Conservation (phyloP, 2,888 invertebrate species). For the Ceriagrion tenellum region DNA sequence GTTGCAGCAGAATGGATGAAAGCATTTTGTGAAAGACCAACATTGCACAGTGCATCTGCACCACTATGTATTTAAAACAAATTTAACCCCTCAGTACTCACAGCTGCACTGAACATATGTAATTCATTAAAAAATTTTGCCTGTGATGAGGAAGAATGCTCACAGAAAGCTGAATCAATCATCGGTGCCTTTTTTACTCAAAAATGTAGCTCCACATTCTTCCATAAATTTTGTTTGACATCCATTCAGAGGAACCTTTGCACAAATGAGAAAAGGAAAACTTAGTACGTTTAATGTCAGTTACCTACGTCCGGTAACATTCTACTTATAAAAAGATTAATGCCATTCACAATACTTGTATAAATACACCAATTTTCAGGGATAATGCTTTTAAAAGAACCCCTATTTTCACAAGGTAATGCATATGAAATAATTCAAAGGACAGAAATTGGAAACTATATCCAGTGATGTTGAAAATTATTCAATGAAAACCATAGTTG, state of each 20-base stretch:
- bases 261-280: not conserved
- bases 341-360: not conserved
- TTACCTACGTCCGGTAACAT: not conserved
- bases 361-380: too few species aligned
- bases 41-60: slow-evolving; percentile 23
- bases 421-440: not conserved
- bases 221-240: not conserved
- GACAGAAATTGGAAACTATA: not conserved
- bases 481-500: not conserved
- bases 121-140: slow-evolving; percentile 17
- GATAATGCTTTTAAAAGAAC: too few species aligned
- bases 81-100: not conserved
- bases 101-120: slow-evolving; percentile 26
- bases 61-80: slow-evolving; percentile 26
- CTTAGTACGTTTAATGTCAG: not conserved
- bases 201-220: slow-evolving; percentile 41
- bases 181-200: not conserved
- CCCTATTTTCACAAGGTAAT: not conserved
- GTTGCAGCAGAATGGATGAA: slow-evolving; percentile 51
- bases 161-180: slow-evolving; percentile 21
- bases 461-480: not conserved
- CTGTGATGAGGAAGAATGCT: slow-evolving; percentile 26
- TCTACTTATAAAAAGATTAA: not conserved
- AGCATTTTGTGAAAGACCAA: slow-evolving; percentile 52
- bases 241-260: slow-evolving; percentile 30